These are phyloP conservation scores for Cyaniris semiargus DNA, from an alignment of 2,888 invertebrate species.

Conservation along the genomic window DNA sequence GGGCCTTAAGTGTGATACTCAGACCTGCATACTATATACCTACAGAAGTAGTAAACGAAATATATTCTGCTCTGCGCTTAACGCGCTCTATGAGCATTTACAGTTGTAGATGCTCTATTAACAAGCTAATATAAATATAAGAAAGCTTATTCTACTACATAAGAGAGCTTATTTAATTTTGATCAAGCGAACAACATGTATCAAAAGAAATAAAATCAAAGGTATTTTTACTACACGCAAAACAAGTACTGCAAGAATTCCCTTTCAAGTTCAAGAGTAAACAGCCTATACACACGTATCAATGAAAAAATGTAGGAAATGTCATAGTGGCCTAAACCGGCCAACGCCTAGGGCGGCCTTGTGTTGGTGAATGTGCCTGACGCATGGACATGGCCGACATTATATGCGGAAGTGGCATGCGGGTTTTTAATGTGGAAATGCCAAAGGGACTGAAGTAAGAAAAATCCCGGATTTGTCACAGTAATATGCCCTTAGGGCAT, in stretches of 20 bases:
- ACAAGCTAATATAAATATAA: background rate
- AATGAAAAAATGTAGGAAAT: constrained; percentile 14
- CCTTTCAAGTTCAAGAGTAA: constrained; percentile 3
- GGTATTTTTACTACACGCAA: background rate
- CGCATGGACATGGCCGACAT: constrained; percentile 7
- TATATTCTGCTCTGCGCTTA: no score
- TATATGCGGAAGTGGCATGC: constrained; percentile 25
- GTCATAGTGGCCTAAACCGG: constrained; percentile 6
- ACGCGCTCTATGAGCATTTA: background rate
- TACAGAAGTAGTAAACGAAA: no score
- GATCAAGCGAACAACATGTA: background rate
- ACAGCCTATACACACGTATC: constrained; percentile 12
- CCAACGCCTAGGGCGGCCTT: constrained; percentile 13
- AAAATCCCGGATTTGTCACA: background rate
- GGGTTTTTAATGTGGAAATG: constrained; percentile 6
- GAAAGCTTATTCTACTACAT: background rate
- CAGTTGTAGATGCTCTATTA: background rate
- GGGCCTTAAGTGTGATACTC: no score
- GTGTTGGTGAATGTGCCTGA: constrained; percentile 16
- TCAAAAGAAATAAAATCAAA: background rate
- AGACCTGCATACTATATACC: no score
- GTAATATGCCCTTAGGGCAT: background rate
- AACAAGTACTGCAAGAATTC: background rate
- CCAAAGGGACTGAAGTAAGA: background rate
- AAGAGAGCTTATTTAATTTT: background rate